A percentile compares a stretch with the other conserved stretches of the same genome.
These are phyloP conservation scores for Indicator maculatus DNA, from an alignment of 2,113 vertebrate species.

Conservation along the genomic window DNA sequence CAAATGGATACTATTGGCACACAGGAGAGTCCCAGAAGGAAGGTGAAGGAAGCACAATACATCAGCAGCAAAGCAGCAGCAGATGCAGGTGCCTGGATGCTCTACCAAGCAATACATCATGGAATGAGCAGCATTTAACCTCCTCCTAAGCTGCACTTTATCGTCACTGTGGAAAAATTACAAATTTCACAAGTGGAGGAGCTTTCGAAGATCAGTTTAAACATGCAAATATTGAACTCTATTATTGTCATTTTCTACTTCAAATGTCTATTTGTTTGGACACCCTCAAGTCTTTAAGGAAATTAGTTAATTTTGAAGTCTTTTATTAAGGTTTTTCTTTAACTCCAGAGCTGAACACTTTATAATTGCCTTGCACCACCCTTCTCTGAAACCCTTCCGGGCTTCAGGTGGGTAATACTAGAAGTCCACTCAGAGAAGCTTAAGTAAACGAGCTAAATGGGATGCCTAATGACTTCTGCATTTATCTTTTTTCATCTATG, in stretches of 20 bases:
- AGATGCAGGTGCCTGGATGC: not conserved
- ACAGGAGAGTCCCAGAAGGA: not conserved
- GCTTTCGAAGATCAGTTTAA: not conserved
- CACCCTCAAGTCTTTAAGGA: not conserved
- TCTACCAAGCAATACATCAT: not conserved
- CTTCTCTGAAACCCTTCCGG: not conserved
- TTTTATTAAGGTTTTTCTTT: not conserved
- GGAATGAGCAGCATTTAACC: not conserved
- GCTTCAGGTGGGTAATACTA: not conserved
- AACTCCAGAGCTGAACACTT: not conserved
- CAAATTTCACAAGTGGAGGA: not conserved
- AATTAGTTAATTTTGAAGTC: not conserved
- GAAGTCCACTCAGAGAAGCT: not conserved
- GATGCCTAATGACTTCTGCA: not conserved
- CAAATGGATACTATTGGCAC: not conserved
- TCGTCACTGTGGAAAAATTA: not conserved
- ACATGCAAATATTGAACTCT: not conserved
- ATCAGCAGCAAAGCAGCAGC: not conserved
- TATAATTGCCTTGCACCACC: accelerated
- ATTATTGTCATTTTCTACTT: not conserved
- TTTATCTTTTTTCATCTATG: not conserved
- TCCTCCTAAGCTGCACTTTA: not conserved
- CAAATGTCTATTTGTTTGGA: not conserved
- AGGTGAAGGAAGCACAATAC: not conserved
- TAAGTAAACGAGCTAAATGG: not conserved